Evolutionary conservation across 2,797 vertebrate genomes (phyloP).

Genomic region (Pseudomugil gertrudae): DNA sequence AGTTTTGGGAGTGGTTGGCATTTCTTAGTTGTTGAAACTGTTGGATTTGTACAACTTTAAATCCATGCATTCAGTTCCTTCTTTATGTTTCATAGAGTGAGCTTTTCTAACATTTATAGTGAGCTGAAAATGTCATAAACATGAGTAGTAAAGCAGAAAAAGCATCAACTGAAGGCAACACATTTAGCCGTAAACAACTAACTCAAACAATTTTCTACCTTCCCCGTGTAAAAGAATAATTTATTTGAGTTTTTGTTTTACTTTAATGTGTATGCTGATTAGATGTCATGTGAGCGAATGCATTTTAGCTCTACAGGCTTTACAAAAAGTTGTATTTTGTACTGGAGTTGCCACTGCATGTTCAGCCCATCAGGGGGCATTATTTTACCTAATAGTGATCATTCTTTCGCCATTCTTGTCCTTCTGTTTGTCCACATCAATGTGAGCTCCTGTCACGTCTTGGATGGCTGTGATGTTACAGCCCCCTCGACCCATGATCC

Average conservation of each 20-base stretch:
- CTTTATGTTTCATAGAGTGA: too few species aligned
- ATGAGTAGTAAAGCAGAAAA: too few species aligned
- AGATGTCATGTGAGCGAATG: background rate
- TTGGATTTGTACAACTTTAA: too few species aligned
- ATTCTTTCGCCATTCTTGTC: slow-evolving; percentile 99
- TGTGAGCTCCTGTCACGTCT: slow-evolving; percentile 98
- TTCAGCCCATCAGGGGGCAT: slow-evolving; percentile 37
- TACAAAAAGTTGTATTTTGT: background rate
- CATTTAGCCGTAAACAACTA: too few species aligned
- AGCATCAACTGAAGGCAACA: too few species aligned
- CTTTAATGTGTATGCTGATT: background rate
- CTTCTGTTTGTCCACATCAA: slow-evolving; percentile 99
- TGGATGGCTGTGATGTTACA: slow-evolving; percentile 99
- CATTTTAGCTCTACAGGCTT: background rate
- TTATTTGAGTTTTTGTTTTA: background rate
- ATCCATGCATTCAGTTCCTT: too few species aligned
- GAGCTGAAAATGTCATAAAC: too few species aligned
- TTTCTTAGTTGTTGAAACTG: too few species aligned
- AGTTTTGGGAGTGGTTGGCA: too few species aligned
- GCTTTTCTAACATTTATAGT: too few species aligned
- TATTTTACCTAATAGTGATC: slow-evolving; percentile 95
- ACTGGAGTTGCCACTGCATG: slow-evolving; percentile 7
- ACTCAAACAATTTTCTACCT: too few species aligned
- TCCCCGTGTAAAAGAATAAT: too few species aligned
- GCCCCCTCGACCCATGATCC: slow-evolving; percentile 98